Base-by-base conservation (phyloP, 2,113 vertebrate species). In the Pygoscelis antarcticus region DNA sequence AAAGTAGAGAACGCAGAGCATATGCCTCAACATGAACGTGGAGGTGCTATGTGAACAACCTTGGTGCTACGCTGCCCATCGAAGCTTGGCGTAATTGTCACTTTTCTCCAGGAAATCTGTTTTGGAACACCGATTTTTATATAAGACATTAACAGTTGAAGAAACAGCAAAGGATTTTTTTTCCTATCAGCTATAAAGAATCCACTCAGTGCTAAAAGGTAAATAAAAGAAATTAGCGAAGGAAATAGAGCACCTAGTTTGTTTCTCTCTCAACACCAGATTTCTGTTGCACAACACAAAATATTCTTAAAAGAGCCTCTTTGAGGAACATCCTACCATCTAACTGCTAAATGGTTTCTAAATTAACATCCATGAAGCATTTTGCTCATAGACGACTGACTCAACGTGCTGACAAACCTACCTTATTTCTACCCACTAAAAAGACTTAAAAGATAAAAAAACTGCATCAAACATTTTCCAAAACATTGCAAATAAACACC, bases 11-110 rank as follows among this genome's bases (percentile, higher is more conserved):
- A 70, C 9, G n/a, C 38, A 46, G 54, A 88, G 12, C 22, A 13
- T 4, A 2, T 4, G 11, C 66, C 40, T 83, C 36, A 62, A 23
- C 10, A 29, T 0, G 7, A 58, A 61, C 1, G 4, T 3, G 60
- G 9, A 57, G 49, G 40, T 76, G 30, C 32, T 74, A 13, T 13
- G 23, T 34, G n/a, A 60, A n/a, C 5, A 17, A 26, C 26, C 58
- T 94, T 4, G 3, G 46, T 34, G 44, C 57, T 40, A 18, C 1
- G 0, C 6, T 52, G 60, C 17, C 51, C 68, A 17, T 25, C 42
- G 17, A 64, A 85, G 6, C 17, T 42, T 54, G 38, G 47, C 9
- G 1, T 25, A 81, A 44, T 26, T 42, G 12, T 38, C 87, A 25
- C 46, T 72, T 85, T 32, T 60, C 68, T 30, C 30, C 40, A 46